Evolutionary conservation across 2,113 vertebrate species (phyloP), one percentile per base, ranked within the genome.

Genomic region (Nycticorax nycticorax): DNA sequence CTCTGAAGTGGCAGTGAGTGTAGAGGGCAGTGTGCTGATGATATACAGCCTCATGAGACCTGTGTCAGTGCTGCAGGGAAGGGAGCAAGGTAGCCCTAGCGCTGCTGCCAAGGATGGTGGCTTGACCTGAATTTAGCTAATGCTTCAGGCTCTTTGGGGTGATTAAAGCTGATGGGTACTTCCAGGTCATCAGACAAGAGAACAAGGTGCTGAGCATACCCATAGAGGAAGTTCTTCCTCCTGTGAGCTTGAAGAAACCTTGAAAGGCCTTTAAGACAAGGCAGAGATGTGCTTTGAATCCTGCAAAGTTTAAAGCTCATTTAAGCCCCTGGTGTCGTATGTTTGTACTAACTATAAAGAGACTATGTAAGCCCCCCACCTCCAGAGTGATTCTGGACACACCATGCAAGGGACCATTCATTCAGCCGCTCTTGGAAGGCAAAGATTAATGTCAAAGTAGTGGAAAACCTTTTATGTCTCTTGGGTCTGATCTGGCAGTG

Each of bases 381-480:
- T 71, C 28, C 67, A 37, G 64, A 33, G 26, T 22, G 24, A 72
- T 62, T 62, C 64, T 85, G 91, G 80, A 59, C 37, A 59, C 8
- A 6, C 72, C 82, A 55, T 48, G 82, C 96, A 92, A 82, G 85
- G 74, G 78, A 73, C 37, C 33, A 21, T 43, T 82, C 66, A 88
- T 66, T 93, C 85, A 90, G 82, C 68, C 4, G 4, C 63, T 35
- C 27, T 74, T 52, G 32, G 67, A 87, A 96, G 45, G 63, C 82
- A 92, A 86, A 88, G 39, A 89, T 71, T 91, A 14, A 86, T 89
- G 92, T 91, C 73, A 91, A 92, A 95, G 79, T 24, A 77, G 79
- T 22, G 20, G 52, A 14, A 91, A 89, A 60, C 17, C 30, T 91
- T 91, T 93, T 39, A 43, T 78, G 56, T 92, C 66, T 91, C 52